phyloP scores from a whole-genome alignment of 2,797 vertebrate species.

The Cryptoblepharus egeriae region DNA sequence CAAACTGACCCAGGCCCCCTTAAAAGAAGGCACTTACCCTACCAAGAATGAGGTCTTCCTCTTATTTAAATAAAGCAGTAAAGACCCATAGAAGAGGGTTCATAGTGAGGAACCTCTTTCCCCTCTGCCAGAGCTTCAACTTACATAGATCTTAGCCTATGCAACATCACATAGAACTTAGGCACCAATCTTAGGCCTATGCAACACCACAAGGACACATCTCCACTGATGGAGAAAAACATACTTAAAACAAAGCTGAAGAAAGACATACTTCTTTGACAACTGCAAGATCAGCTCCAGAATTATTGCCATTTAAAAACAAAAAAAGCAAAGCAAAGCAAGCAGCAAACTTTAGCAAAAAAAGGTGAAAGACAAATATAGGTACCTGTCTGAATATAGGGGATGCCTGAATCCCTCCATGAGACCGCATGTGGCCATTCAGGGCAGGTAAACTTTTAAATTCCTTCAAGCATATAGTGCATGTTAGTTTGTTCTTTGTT shows the following conservation, averaged over 20 bases:
- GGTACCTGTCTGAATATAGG: constrained; percentile 83
- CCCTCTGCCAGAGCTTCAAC: not conserved
- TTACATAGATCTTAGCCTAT: constrained; percentile 15
- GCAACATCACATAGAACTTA: constrained; percentile 22
- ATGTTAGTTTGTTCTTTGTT: constrained; percentile 82
- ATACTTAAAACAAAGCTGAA: constrained; percentile 24
- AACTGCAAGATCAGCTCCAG: not conserved
- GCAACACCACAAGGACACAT: not conserved
- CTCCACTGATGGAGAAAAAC: constrained; percentile 22
- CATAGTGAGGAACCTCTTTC: not conserved
- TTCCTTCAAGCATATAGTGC: constrained; percentile 87
- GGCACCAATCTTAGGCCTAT: too few species aligned
- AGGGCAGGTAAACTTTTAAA: constrained; percentile 93
- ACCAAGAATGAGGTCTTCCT: not conserved
- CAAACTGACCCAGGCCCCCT: not conserved
- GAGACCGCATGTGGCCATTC: constrained; percentile 94
- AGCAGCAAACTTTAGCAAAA: constrained; percentile 63
- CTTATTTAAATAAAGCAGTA: constrained; percentile 4
- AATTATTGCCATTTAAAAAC: not conserved
- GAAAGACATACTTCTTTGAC: constrained; percentile 6
- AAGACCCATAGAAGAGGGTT: not conserved
- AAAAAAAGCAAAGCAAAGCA: constrained; percentile 66
- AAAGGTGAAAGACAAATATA: not conserved
- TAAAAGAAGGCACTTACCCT: not conserved
- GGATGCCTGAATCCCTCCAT: constrained; percentile 85